Evolutionary conservation across 2,888 invertebrate genomes (phyloP).

Genomic region (Hydroisotoma schaefferi): DNA sequence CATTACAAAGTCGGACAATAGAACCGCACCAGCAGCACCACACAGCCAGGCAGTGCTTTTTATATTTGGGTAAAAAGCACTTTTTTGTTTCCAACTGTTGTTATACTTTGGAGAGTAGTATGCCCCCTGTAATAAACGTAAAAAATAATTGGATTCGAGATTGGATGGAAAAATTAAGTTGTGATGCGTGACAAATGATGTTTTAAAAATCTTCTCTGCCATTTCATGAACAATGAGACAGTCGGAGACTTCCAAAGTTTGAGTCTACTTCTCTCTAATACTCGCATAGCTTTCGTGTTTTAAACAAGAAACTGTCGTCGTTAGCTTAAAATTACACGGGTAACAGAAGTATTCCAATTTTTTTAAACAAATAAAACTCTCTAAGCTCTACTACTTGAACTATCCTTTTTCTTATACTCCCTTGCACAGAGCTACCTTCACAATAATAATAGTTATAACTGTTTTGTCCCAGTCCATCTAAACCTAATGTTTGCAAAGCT

Average conservation of each 20-base stretch:
- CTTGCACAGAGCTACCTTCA: no score
- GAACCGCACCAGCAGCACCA: slow-evolving; percentile 4
- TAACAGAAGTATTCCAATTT: no score
- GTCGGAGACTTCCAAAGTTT: slow-evolving; percentile 11
- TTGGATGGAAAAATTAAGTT: slow-evolving; percentile 46
- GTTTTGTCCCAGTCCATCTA: no score
- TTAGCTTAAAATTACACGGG: no score
- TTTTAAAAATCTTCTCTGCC: slow-evolving; percentile 23
- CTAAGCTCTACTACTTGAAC: no score
- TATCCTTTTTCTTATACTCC: no score
- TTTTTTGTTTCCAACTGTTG: slow-evolving; percentile 18
- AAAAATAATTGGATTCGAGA: slow-evolving; percentile 47
- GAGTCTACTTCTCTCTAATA: no score
- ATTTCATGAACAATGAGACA: slow-evolving; percentile 19
- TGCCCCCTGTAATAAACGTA: slow-evolving; percentile 39
- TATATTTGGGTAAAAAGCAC: slow-evolving; percentile 9
- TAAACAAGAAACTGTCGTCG: no score
- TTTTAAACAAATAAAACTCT: no score
- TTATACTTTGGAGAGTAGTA: slow-evolving; percentile 15
- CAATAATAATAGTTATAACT: no score
- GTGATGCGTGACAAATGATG: slow-evolving; percentile 46
- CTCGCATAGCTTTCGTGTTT: no score
- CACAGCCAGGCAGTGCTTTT: slow-evolving; percentile 11
- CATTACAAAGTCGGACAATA: slow-evolving; percentile 6
- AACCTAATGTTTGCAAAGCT: no score